Conservation (phyloP, 2,888 invertebrate species). For the Trachelus troglodyta region DNA sequence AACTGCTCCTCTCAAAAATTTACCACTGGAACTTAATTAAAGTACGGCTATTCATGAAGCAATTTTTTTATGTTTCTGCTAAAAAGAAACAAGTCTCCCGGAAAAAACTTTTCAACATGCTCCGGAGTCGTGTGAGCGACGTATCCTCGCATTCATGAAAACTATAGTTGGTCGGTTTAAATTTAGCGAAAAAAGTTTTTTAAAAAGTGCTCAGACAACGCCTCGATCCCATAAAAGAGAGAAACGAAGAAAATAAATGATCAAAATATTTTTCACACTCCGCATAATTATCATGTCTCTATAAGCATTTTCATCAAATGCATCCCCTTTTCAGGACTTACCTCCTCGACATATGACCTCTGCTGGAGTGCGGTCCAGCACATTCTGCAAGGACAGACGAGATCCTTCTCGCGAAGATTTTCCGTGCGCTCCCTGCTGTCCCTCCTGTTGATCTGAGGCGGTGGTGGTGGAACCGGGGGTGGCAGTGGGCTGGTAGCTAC, state of each 20-base stretch:
- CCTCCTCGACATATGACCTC: constrained; percentile 61
- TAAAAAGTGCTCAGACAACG: too few species aligned
- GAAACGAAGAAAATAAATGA: too few species aligned
- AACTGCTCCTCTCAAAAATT: not conserved
- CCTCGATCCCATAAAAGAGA: too few species aligned
- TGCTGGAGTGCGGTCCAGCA: constrained; percentile 61
- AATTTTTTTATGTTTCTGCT: too few species aligned
- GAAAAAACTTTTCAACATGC: not conserved
- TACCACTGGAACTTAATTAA: not conserved
- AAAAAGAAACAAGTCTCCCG: not conserved
- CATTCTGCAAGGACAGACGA: constrained; percentile 57
- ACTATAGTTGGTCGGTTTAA: too few species aligned
- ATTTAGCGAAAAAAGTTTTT: too few species aligned
- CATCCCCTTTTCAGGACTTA: constrained; percentile 38
- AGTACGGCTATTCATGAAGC: not conserved
- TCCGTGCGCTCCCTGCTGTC: constrained; percentile 33
- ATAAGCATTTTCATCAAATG: too few species aligned
- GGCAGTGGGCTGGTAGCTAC: constrained; percentile 64
- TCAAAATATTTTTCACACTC: too few species aligned
- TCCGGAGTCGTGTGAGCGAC: not conserved
- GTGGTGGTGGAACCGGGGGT: constrained; percentile 67
- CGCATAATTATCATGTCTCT: too few species aligned
- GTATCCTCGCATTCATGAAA: too few species aligned
- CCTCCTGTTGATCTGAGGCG: constrained; percentile 58
- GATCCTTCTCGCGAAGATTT: constrained; percentile 54